Conservation (phyloP, 92 coral and sea anemone species). For the Blastomussa wellsi region DNA sequence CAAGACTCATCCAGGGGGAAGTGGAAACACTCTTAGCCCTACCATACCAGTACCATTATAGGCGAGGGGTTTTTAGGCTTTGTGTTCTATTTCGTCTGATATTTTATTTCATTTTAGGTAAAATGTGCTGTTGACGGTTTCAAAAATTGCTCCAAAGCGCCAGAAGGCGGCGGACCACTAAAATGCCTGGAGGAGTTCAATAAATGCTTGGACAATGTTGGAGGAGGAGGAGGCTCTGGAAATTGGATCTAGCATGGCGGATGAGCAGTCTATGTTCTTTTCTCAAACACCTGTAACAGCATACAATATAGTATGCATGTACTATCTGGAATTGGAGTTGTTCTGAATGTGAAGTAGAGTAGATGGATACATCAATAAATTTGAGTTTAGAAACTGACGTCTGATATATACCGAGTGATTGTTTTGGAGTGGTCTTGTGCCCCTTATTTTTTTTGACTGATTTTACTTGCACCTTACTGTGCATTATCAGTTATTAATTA, state of each 20-base stretch:
- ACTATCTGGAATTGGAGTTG: background rate
- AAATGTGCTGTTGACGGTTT: slow-evolving; percentile 9
- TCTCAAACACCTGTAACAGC: no score
- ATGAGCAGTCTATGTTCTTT: background rate
- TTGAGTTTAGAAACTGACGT: no score
- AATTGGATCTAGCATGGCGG: background rate
- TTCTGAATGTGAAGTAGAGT: background rate
- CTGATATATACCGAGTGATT: no score
- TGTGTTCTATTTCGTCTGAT: background rate
- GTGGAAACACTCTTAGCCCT: no score
- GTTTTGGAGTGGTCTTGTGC: no score
- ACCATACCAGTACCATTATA: no score
- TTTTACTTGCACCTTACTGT: no score
- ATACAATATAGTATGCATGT: no score
- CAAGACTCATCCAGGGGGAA: no score
- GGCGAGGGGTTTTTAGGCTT: no score
- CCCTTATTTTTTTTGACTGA: no score
- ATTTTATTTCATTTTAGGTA: background rate
- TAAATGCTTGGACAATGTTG: background rate
- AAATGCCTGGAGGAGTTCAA: slow-evolving; percentile 1
- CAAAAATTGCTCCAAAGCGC: background rate
- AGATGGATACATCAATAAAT: background rate
- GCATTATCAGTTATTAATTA: no score
- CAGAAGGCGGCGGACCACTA: background rate
- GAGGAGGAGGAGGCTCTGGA: background rate